These are phyloP conservation scores for Lithosia quadra DNA, from an alignment of 2,888 invertebrate genomes.

Conservation along the genomic window DNA sequence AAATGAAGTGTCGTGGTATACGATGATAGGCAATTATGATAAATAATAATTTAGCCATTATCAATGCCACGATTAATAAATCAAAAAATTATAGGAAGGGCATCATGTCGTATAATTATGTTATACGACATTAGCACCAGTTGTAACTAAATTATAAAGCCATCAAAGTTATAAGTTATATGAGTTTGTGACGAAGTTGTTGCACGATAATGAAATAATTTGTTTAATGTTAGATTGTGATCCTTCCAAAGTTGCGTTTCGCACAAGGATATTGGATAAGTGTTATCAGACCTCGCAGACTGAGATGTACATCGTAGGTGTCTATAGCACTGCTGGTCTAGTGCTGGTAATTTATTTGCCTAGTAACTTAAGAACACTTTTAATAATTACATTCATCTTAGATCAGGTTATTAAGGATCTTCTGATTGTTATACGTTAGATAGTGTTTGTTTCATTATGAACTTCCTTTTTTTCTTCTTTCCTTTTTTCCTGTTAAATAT, in stretches of 20 bases:
- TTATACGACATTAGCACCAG: not conserved
- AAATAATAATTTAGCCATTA: not conserved
- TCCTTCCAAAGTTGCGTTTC: not conserved
- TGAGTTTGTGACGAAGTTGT: constrained; percentile 10
- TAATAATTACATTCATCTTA: not conserved
- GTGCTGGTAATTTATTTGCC: not conserved
- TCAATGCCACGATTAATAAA: constrained; percentile 3
- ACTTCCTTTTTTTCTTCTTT: no score
- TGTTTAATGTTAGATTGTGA: not conserved
- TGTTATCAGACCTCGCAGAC: not conserved
- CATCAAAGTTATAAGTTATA: constrained; percentile 18
- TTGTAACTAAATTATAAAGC: constrained; percentile 10
- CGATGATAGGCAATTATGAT: not conserved
- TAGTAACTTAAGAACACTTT: no score
- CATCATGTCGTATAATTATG: not conserved
- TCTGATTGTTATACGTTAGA: no score
- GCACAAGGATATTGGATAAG: not conserved
- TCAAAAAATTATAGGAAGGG: not conserved
- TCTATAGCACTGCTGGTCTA: not conserved
- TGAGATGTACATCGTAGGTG: not conserved
- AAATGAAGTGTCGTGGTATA: no score
- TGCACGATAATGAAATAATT: constrained; percentile 14
- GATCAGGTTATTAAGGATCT: not conserved
- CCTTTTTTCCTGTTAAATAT: no score
- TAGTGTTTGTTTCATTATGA: no score